A percentile compares a stretch with the other conserved stretches of the same genome.
These are phyloP conservation scores for Drosophila neocordata DNA, from an alignment of 1,140 invertebrate genomes.

Conservation along the genomic window DNA sequence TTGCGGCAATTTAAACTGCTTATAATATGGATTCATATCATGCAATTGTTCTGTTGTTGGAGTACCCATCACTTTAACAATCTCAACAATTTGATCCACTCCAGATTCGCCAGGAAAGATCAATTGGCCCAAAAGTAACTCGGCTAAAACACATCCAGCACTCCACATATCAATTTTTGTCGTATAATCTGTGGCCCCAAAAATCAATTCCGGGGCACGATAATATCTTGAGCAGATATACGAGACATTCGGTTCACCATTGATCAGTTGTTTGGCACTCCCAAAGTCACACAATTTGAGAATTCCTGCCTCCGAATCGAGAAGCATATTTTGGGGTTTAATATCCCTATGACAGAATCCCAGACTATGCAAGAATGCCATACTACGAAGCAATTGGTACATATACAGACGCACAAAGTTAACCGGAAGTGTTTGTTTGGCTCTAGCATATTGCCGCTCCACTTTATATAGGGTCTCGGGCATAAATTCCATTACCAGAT, in stretches of 20 bases:
- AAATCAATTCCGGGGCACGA: conserved; percentile 98
- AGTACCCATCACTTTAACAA: conserved; percentile 99
- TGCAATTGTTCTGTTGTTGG: conserved; percentile 99
- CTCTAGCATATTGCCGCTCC: conserved; percentile 98
- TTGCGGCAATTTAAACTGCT: conserved; percentile 99
- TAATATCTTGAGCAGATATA: conserved; percentile 99
- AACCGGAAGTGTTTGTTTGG: conserved; percentile 99
- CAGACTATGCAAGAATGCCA: conserved; percentile 98
- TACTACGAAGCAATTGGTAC: conserved; percentile 99
- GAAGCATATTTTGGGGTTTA: conserved; percentile 98
- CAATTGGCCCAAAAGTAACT: conserved; percentile 97
- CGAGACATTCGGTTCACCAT: conserved; percentile 98
- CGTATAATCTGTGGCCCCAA: conserved; percentile 99
- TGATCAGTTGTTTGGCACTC: conserved; percentile 98
- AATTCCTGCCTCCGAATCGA: conserved; percentile 97
- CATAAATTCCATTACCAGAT: conserved; percentile 99
- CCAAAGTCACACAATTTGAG: conserved; percentile 99
- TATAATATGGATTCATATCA: conserved; percentile 99
- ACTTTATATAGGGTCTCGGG: conserved; percentile 99
- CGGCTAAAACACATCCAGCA: conserved; percentile 99
- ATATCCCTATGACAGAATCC: conserved; percentile 99
- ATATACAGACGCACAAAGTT: conserved; percentile 99
- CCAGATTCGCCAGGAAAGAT: conserved; percentile 99
- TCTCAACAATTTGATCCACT: conserved; percentile 99
- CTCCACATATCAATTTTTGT: conserved; percentile 99